Evolutionary conservation across 2,113 vertebrate genomes (phyloP).

Genomic region (Istiophorus platypterus): DNA sequence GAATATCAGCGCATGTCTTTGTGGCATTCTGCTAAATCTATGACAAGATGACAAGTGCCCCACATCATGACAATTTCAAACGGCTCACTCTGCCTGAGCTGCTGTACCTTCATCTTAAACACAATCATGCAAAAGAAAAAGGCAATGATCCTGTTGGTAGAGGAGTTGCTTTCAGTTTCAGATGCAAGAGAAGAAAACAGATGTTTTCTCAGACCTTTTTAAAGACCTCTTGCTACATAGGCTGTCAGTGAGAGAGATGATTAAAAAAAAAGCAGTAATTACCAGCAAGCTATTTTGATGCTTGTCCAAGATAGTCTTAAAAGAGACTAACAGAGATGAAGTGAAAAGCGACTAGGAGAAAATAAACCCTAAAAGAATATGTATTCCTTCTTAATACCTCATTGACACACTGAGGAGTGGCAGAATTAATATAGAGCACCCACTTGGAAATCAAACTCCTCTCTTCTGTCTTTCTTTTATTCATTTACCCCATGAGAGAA

Average conservation of each 20-base stretch:
- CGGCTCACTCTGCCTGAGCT: constrained; percentile 42
- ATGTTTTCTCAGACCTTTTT: constrained; percentile 40
- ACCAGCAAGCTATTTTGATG: constrained; percentile 31
- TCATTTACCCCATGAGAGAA: constrained; percentile 58
- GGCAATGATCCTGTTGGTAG: background rate
- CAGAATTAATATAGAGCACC: constrained; percentile 45
- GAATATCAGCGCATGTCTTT: constrained; percentile 34
- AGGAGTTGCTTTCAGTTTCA: constrained; percentile 22
- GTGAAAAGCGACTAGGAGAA: background rate
- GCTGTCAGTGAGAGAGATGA: constrained; percentile 53
- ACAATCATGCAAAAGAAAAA: constrained; percentile 47
- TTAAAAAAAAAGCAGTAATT: constrained; percentile 51
- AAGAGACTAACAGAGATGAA: constrained; percentile 34
- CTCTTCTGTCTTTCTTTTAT: constrained; percentile 59
- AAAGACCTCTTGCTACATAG: constrained; percentile 46
- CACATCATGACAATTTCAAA: constrained; percentile 43
- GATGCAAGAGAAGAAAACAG: constrained; percentile 28
- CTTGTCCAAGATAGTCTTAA: constrained; percentile 56
- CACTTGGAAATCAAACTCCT: constrained; percentile 55
- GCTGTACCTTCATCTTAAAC: constrained; percentile 61
- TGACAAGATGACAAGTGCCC: constrained; percentile 62
- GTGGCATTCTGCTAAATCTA: constrained; percentile 50
- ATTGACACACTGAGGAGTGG: constrained; percentile 27
- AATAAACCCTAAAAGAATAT: constrained; percentile 33
- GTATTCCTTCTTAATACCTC: constrained; percentile 19